Evolutionary conservation across 2,113 vertebrate species (phyloP).

Genomic region (Phaethon lepturus): DNA sequence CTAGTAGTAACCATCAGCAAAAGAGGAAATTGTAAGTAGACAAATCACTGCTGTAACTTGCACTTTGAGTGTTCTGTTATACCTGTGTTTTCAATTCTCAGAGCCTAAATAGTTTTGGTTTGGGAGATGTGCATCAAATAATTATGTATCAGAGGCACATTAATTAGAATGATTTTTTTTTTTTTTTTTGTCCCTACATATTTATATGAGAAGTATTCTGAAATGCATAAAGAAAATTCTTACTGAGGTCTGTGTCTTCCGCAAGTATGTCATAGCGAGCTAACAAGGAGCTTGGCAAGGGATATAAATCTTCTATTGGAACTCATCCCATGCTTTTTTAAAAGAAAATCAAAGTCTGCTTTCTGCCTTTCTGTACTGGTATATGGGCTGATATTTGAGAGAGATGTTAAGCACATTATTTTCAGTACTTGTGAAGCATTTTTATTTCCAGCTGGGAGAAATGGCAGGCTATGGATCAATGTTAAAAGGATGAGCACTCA

Average conservation of each 20-base stretch:
- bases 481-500: not conserved
- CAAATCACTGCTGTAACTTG: not conserved
- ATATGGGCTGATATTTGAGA: not conserved
- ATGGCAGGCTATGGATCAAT: not conserved
- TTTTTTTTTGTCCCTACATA: not conserved
- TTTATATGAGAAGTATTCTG: not conserved
- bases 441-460: constrained; percentile 32
- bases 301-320: not conserved
- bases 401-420: not conserved
- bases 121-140: not conserved
- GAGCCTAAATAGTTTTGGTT: not conserved
- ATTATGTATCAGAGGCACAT: not conserved
- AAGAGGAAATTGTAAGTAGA: not conserved
- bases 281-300: not conserved
- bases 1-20: not conserved
- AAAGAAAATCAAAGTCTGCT: not conserved
- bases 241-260: not conserved
- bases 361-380: not conserved
- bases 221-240: not conserved
- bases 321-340: not conserved
- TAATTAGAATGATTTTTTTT: not conserved
- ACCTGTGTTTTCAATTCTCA: not conserved
- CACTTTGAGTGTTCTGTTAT: not conserved
- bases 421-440: not conserved
- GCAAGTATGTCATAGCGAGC: not conserved